Conservation (phyloP, 2,113 vertebrate genomes). For the Tor tambroides region DNA sequence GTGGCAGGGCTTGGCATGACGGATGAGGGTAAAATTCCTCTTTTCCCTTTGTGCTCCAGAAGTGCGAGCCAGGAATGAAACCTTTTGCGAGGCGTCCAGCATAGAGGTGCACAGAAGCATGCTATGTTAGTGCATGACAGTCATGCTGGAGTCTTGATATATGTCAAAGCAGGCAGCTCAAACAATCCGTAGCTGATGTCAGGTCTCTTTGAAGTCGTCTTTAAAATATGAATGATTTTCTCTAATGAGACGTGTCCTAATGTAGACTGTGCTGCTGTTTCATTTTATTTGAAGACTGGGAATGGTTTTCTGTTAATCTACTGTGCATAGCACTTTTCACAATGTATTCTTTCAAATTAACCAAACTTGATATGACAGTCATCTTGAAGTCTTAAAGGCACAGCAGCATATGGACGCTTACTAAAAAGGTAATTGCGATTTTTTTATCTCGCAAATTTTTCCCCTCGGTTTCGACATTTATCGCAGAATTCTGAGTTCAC, state of each 20-base stretch:
- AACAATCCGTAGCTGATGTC: background rate
- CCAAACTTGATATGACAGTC: background rate
- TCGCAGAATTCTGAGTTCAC: background rate
- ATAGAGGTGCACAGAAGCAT: slow-evolving; percentile 1
- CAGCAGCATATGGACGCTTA: background rate
- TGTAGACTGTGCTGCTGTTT: background rate
- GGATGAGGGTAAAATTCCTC: background rate
- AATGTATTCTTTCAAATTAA: background rate
- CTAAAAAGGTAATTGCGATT: too few species aligned
- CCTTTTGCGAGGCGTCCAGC: background rate
- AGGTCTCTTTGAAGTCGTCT: background rate
- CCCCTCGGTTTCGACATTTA: too few species aligned
- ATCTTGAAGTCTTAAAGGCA: background rate
- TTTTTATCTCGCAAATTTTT: too few species aligned
- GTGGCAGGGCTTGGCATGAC: slow-evolving; percentile 14
- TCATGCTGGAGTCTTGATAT: background rate
- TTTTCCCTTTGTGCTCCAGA: slow-evolving; percentile 9
- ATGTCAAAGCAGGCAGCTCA: background rate
- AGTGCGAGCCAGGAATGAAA: background rate
- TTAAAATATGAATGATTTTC: background rate
- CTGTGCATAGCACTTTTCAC: background rate
- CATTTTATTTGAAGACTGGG: background rate
- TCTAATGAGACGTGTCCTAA: background rate
- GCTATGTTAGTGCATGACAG: background rate
- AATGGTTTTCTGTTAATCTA: background rate